A percentile compares a stretch with the other conserved stretches of the same genome.
Conservation (phyloP, 2,797 vertebrate genomes). For the Pipistrellus kuhlii region DNA sequence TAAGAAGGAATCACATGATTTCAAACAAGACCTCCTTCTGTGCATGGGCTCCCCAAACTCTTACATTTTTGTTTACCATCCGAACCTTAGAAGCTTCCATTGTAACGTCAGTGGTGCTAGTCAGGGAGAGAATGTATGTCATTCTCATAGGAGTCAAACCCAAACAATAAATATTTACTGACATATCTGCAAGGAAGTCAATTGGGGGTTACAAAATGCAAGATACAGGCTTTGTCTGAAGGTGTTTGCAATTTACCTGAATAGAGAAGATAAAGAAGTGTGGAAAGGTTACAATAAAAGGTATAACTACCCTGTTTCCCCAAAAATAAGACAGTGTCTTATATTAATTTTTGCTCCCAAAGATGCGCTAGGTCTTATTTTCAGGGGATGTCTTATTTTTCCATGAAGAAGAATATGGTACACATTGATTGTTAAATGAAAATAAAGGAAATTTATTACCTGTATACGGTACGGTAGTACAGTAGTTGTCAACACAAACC, state of each 20-base stretch:
- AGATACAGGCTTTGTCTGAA: neutral
- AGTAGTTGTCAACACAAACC: too few species aligned
- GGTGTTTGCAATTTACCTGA: neutral
- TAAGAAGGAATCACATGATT: neutral
- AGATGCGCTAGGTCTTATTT: too few species aligned
- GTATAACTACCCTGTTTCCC: neutral
- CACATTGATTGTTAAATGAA: too few species aligned
- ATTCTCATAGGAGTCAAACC: constrained; percentile 3
- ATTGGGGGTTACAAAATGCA: neutral
- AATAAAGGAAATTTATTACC: too few species aligned
- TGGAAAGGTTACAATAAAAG: neutral
- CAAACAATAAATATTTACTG: neutral
- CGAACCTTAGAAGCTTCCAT: neutral
- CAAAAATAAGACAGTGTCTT: too few species aligned
- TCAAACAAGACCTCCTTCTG: neutral
- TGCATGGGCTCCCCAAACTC: neutral
- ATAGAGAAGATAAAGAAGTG: neutral
- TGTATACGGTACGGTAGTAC: too few species aligned
- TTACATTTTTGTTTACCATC: neutral
- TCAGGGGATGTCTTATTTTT: too few species aligned
- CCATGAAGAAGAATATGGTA: too few species aligned
- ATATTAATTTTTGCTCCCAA: too few species aligned
- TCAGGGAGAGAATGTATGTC: neutral
- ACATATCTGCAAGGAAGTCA: neutral
- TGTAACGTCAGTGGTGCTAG: neutral